A percentile compares a stretch with the other conserved stretches of the same genome.
These are phyloP conservation scores for Leistus spinibarbis DNA, from an alignment of 2,888 invertebrate species.

Conservation along the genomic window DNA sequence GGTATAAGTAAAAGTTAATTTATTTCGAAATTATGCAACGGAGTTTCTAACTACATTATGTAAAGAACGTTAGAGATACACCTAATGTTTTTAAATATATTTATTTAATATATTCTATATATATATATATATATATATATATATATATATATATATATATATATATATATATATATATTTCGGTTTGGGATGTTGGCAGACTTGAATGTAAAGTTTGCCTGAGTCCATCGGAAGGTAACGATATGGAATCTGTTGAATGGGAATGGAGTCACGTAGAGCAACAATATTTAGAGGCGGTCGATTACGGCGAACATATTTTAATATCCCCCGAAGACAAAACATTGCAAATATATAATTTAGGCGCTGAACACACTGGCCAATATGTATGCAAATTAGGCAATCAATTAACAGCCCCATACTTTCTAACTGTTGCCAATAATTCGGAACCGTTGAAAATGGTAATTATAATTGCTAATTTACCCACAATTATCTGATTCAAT, in stretches of 20 bases:
- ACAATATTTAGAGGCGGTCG: constrained; percentile 50
- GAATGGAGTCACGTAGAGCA: constrained; percentile 50
- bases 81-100: too few relatives aligned
- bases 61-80: too few relatives aligned
- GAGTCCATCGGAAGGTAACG: constrained; percentile 57
- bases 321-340: constrained; percentile 57
- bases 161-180: not conserved
- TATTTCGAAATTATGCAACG: too few relatives aligned
- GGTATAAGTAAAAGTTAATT: too few relatives aligned
- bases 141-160: too few relatives aligned
- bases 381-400: constrained; percentile 63
- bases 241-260: constrained; percentile 59
- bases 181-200: constrained; percentile 47
- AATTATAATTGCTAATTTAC: not conserved
- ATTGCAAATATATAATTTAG: constrained; percentile 62
- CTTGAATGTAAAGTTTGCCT: constrained; percentile 62
- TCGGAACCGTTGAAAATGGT: constrained; percentile 52
- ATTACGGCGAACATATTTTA: constrained; percentile 56
- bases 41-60: too few relatives aligned
- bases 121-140: too few relatives aligned
- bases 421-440: constrained; percentile 61
- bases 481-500: not conserved
- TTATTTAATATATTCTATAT: too few relatives aligned
- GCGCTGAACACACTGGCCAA: constrained; percentile 60
- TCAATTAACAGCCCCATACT: constrained; percentile 56